Percentiles rank a stretch among this genome's conserved stretches.
Conservation (phyloP, 2,113 vertebrate species). For the Mormyrus lacerda region DNA sequence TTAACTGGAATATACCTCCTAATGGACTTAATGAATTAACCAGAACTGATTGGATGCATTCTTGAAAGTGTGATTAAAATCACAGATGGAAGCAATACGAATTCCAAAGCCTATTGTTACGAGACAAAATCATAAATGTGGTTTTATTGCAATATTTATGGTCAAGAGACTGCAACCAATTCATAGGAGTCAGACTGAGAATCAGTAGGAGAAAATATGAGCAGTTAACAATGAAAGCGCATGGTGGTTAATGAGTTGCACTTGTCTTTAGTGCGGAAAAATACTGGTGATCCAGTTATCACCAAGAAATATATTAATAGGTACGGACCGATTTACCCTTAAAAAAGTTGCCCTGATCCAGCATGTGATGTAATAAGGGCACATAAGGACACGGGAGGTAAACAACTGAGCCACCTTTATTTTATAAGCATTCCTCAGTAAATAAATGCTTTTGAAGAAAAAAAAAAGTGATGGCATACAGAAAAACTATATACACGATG, state of each 20-base stretch:
- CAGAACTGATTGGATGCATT: not conserved
- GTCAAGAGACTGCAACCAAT: not conserved
- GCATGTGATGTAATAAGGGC: not conserved
- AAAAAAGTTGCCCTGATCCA: not conserved
- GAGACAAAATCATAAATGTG: not conserved
- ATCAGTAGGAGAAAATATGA: not conserved
- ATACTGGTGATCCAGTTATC: not conserved
- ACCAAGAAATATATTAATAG: not conserved
- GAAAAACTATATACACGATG: not conserved
- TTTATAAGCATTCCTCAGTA: not conserved
- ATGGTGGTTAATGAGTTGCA: not conserved
- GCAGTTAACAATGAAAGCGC: not conserved
- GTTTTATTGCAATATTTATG: not conserved
- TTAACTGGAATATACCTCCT: not conserved
- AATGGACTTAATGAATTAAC: not conserved
- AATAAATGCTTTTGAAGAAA: not conserved
- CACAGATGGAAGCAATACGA: not conserved
- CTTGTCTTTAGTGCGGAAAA: not conserved
- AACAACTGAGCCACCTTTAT: constrained; percentile 3
- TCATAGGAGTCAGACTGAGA: not conserved
- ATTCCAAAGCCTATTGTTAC: not conserved
- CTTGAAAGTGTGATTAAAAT: not conserved
- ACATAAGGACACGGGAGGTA: not conserved
- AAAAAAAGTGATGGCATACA: not conserved
- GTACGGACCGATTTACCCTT: not conserved